Evolutionary conservation across 2,797 vertebrate species (phyloP).

Genomic region (Rhinatrema bivittatum): DNA sequence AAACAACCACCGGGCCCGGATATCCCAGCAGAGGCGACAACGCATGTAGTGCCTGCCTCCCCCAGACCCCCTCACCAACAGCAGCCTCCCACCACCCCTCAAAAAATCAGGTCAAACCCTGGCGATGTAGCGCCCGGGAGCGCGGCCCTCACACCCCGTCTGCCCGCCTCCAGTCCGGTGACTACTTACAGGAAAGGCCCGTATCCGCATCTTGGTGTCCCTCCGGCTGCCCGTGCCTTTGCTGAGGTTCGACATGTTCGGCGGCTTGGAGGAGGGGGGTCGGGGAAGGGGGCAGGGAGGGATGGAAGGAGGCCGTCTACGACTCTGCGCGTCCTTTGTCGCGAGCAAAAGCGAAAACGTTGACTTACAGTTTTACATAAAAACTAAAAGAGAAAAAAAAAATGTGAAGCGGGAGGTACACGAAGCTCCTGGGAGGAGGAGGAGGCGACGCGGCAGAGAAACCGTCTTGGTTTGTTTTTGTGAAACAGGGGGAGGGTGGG

Average conservation of each 20-base stretch:
- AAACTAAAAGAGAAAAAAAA: no score
- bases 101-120: neutral
- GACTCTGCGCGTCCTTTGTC: slow-evolving; percentile 50
- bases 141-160: slow-evolving; percentile 10
- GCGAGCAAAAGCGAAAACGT: no score
- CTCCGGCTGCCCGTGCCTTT: slow-evolving; percentile 92
- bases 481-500: slow-evolving; percentile 6
- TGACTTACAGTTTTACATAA: no score
- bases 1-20: no score
- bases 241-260: slow-evolving; percentile 93
- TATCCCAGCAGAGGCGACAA: no score
- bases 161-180: slow-evolving; percentile 22
- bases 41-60: no score
- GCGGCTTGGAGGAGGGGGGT: slow-evolving; percentile 25
- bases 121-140: slow-evolving; percentile 13
- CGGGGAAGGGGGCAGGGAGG: slow-evolving; percentile 33
- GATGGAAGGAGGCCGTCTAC: slow-evolving; percentile 20
- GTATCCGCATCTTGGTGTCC: slow-evolving; percentile 98
- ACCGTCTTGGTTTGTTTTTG: slow-evolving; percentile 3
- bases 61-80: no score
- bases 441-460: neutral
- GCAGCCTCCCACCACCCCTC: no score
- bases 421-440: slow-evolving; percentile 1
- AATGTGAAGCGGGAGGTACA: no score
- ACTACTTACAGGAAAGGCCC: slow-evolving; percentile 91